phyloP scores from a whole-genome alignment of 2,888 invertebrate species.

The Tetranychus piercei region DNA sequence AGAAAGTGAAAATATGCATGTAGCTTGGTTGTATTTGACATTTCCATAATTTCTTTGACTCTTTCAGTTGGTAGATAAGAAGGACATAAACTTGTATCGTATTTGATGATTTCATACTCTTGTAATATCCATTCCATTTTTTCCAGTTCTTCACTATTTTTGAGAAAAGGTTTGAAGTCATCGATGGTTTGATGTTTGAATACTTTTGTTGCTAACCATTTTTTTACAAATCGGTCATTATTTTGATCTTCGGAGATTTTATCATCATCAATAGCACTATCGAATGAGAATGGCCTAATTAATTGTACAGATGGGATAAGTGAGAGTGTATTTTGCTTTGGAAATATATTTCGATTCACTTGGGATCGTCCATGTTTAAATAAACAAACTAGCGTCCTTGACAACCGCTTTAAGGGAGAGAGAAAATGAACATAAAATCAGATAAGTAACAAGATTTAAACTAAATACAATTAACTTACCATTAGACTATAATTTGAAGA shows the following conservation, averaged over 20 bases:
- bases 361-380: too few species aligned
- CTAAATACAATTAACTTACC: too few species aligned
- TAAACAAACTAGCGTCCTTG: too few species aligned
- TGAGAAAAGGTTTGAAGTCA: background rate
- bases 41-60: background rate
- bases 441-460: too few species aligned
- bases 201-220: background rate
- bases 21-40: background rate
- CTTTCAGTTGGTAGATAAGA: background rate
- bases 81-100: background rate
- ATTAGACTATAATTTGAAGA: too few species aligned
- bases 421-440: too few species aligned
- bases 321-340: too few species aligned
- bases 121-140: background rate
- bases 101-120: conserved; percentile 6
- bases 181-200: background rate
- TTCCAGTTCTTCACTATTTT: background rate
- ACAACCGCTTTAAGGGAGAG: too few species aligned
- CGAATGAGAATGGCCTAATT: background rate
- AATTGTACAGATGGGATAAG: too few species aligned
- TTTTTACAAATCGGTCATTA: background rate
- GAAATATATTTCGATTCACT: too few species aligned
- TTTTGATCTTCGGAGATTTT: background rate
- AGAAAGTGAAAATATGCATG: background rate
- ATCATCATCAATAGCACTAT: background rate